Conservation (phyloP, 2,113 vertebrate genomes). For the Isurus oxyrinchus region DNA sequence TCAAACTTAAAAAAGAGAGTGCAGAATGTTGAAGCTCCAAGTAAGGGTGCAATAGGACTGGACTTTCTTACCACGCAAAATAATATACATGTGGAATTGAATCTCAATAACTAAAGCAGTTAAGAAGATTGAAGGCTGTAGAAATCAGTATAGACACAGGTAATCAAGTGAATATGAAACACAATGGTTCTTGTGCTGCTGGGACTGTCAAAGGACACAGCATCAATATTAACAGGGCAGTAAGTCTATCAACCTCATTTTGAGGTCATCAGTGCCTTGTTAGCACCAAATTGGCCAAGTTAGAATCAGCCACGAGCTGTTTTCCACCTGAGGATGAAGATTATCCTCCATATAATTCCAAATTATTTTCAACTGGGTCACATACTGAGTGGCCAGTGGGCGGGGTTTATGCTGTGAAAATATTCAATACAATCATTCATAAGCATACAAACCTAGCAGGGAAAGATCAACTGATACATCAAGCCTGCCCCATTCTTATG, state of each 20-base stretch:
- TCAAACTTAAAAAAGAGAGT: neutral
- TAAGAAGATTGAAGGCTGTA: neutral
- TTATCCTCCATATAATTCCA: neutral
- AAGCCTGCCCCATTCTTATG: neutral
- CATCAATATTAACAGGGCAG: neutral
- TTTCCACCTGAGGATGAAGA: neutral
- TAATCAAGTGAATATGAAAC: slow-evolving; percentile 16
- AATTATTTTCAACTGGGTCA: neutral
- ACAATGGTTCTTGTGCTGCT: neutral
- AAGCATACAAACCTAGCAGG: neutral
- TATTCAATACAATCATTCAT: neutral
- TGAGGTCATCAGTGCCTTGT: neutral
- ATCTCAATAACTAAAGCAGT: neutral
- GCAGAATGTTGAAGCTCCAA: neutral
- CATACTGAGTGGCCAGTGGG: neutral
- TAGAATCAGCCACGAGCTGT: too few species aligned
- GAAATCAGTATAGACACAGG: neutral
- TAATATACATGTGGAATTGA: neutral
- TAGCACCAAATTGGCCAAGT: neutral
- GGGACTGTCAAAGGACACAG: neutral
- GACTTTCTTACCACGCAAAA: too few species aligned
- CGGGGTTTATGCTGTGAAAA: neutral
- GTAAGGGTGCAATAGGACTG: neutral
- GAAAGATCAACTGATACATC: neutral
- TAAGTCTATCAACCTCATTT: neutral